Percentiles rank a stretch among this genome's conserved stretches.
These are phyloP conservation scores for Misgurnus mizolepis DNA, from an alignment of 2,113 vertebrate genomes.

Conservation along the genomic window DNA sequence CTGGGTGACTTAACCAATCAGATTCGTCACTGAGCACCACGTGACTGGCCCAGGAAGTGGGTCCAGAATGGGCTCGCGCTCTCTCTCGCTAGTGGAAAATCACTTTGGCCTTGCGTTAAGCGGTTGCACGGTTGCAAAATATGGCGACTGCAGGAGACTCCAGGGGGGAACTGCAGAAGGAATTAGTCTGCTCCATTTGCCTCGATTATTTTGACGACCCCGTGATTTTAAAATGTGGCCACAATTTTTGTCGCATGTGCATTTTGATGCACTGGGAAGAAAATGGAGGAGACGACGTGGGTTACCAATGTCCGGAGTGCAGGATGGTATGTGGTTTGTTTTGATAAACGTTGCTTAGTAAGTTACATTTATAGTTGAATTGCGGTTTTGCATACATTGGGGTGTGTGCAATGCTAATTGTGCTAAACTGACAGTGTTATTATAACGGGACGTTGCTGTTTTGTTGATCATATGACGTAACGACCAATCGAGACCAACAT, in stretches of 20 bases:
- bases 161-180: conserved; percentile 69
- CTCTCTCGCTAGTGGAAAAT: neutral
- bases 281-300: conserved; percentile 74
- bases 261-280: conserved; percentile 80
- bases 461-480: neutral
- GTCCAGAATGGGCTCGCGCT: neutral
- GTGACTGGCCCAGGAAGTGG: conserved; percentile 6
- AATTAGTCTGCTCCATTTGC: conserved; percentile 77
- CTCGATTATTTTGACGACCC: conserved; percentile 76
- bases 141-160: conserved; percentile 70
- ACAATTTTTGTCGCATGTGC: conserved; percentile 77
- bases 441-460: neutral
- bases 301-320: conserved; percentile 78
- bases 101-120: neutral
- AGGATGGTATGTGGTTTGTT: conserved; percentile 67
- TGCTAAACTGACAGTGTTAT: neutral
- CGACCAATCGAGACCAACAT: neutral
- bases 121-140: conserved; percentile 40
- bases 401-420: neutral
- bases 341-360: conserved; percentile 28
- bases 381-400: neutral
- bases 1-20: neutral
- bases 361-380: neutral
- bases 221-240: conserved; percentile 77
- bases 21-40: neutral